Evolutionary conservation across 1,140 invertebrate species (phyloP).

Genomic region (Drosophila punjabiensis): DNA sequence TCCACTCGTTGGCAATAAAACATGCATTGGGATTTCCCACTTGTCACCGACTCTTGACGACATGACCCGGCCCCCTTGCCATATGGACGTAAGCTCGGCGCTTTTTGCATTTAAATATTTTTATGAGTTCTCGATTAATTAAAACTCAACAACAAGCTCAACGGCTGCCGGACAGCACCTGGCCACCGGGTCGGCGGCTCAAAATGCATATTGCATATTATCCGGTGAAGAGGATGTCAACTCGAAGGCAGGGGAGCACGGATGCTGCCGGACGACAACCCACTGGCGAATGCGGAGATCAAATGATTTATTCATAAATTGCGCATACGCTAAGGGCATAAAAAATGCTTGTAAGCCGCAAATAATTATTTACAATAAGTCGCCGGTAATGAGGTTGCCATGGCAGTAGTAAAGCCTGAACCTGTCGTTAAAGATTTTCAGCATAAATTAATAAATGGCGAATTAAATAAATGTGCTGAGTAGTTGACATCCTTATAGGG

Average conservation of each 20-base stretch:
- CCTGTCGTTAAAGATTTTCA: slow-evolving; percentile 34
- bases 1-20: slow-evolving; percentile 33
- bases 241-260: slow-evolving; percentile 8
- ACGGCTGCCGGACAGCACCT: slow-evolving; percentile 29
- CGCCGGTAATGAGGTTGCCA: slow-evolving; percentile 41
- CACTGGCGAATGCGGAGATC: slow-evolving; percentile 28
- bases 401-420: slow-evolving; percentile 24
- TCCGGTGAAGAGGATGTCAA: slow-evolving; percentile 25
- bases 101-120: slow-evolving; percentile 50
- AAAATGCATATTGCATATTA: slow-evolving; percentile 41
- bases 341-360: slow-evolving; percentile 55
- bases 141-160: slow-evolving; percentile 52
- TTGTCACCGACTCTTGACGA: slow-evolving; percentile 44
- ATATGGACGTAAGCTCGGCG: slow-evolving; percentile 3
- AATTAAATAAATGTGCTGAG: slow-evolving; percentile 42
- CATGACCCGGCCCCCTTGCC: slow-evolving; percentile 16
- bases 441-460: slow-evolving; percentile 54
- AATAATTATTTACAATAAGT: slow-evolving; percentile 54
- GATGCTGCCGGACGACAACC: slow-evolving; percentile 1
- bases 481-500: slow-evolving; percentile 21
- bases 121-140: slow-evolving; percentile 69
- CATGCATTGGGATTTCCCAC: slow-evolving; percentile 41
- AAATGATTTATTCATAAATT: slow-evolving; percentile 71
- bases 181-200: slow-evolving; percentile 5
- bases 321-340: slow-evolving; percentile 49